Conservation (phyloP, 2,888 invertebrate genomes). For the Sympetrum striolatum region DNA sequence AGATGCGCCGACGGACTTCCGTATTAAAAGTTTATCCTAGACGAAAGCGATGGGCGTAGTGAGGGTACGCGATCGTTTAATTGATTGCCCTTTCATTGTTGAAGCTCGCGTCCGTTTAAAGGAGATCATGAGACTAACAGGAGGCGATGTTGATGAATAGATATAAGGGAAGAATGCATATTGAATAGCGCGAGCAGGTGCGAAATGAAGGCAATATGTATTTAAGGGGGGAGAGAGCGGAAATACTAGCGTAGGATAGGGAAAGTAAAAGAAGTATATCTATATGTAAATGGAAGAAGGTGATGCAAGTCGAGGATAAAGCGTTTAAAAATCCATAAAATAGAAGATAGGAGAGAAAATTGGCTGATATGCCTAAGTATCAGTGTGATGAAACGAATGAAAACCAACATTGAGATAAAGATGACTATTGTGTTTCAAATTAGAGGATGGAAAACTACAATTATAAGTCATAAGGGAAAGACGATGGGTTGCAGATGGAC, state of each 20-base stretch:
- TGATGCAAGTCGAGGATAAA: not conserved
- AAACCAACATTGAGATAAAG: not conserved
- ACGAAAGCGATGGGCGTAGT: not conserved
- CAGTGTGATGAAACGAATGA: not conserved
- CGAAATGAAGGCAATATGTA: not conserved
- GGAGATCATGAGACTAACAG: constrained; percentile 28
- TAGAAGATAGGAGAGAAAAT: not conserved
- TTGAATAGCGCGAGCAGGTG: constrained; percentile 21
- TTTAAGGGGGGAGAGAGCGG: not conserved
- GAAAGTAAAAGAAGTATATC: not conserved
- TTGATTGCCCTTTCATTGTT: constrained; percentile 36
- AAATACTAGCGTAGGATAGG: not conserved
- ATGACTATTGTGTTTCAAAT: too few species aligned
- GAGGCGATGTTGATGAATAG: constrained; percentile 36
- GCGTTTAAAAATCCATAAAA: not conserved
- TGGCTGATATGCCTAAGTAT: not conserved
- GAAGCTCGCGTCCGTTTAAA: constrained; percentile 1
- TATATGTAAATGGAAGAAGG: not conserved
- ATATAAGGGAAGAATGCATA: constrained; percentile 11
- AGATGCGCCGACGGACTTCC: not conserved
- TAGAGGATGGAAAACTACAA: too few species aligned
- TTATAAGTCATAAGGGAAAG: too few species aligned
- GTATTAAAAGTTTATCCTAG: not conserved
- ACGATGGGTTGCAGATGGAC: too few species aligned
- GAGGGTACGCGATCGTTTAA: constrained; percentile 9